Percentiles rank a stretch among this genome's conserved stretches.
Evolutionary conservation across 2,888 invertebrate species (phyloP).

Genomic region (Leptothorax acervorum): DNA sequence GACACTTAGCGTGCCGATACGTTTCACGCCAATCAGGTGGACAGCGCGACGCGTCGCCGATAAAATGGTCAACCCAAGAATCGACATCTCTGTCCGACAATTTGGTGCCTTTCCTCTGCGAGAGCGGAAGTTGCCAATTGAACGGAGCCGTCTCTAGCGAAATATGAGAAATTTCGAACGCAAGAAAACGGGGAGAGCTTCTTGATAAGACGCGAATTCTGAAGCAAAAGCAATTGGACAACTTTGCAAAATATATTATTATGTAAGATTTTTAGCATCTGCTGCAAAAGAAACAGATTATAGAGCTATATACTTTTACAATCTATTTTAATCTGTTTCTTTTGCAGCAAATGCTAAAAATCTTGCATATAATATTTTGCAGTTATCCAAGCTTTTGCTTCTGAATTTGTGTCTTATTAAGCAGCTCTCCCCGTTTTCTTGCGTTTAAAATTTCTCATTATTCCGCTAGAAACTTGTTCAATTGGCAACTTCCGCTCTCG

Average conservation of each 20-base stretch:
- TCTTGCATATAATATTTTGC: not conserved
- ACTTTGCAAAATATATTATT: not conserved
- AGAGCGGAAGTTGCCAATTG: not conserved
- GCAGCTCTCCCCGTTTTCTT: not conserved
- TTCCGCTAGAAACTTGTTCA: not conserved
- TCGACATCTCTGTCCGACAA: constrained; percentile 61
- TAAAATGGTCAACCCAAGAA: constrained; percentile 64
- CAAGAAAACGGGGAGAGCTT: not conserved
- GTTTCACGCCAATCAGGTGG: constrained; percentile 71
- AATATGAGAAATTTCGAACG: not conserved
- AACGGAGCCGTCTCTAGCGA: not conserved
- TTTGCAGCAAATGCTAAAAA: not conserved
- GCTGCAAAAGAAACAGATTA: not conserved
- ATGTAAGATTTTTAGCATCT: not conserved
- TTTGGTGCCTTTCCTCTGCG: not conserved
- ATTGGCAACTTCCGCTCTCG: not conserved
- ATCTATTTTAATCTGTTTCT: not conserved
- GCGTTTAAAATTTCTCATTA: not conserved
- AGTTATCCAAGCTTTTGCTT: not conserved
- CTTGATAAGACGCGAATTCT: not conserved
- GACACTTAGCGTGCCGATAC: constrained; percentile 64
- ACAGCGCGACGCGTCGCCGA: constrained; percentile 65
- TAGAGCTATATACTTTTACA: no score
- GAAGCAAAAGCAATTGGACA: not conserved
- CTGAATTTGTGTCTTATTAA: not conserved